Conservation (phyloP, 2,888 invertebrate genomes). For the Lymantria dispar region DNA sequence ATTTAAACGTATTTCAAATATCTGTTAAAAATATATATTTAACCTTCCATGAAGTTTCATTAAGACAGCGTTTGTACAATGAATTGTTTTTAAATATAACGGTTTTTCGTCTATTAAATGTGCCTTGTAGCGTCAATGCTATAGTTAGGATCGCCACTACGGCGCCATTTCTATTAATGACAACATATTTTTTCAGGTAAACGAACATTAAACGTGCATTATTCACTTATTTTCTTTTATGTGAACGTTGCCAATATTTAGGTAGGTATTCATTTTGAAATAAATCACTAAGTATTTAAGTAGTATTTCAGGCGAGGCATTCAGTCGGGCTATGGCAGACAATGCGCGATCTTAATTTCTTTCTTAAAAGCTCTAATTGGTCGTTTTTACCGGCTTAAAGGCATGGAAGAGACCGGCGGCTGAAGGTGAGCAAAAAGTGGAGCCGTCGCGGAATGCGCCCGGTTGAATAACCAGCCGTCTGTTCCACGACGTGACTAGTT, state of each 20-base stretch:
- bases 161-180: constrained; percentile 67
- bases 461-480: constrained; percentile 80
- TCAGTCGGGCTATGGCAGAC: constrained; percentile 41
- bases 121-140: too few relatives aligned
- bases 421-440: constrained; percentile 72
- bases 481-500: constrained; percentile 53
- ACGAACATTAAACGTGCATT: constrained; percentile 43
- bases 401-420: constrained; percentile 40
- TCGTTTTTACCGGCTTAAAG: constrained; percentile 53
- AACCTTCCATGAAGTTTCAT: too few relatives aligned
- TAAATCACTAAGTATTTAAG: constrained; percentile 29
- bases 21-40: too few relatives aligned
- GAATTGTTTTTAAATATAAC: too few relatives aligned
- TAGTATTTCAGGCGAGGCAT: constrained; percentile 12
- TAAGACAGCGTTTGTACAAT: too few relatives aligned
- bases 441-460: constrained; percentile 76
- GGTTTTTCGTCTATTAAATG: too few relatives aligned
- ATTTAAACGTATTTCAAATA: too few relatives aligned
- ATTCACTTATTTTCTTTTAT: constrained; percentile 48
- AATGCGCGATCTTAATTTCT: constrained; percentile 69
- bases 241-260: constrained; percentile 42
- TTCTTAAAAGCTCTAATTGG: constrained; percentile 75
- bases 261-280: constrained; percentile 34
- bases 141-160: constrained; percentile 35
- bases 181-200: constrained; percentile 22